These are phyloP conservation scores for Melinopterus prodromus DNA, from an alignment of 2,888 invertebrate species.

Conservation along the genomic window DNA sequence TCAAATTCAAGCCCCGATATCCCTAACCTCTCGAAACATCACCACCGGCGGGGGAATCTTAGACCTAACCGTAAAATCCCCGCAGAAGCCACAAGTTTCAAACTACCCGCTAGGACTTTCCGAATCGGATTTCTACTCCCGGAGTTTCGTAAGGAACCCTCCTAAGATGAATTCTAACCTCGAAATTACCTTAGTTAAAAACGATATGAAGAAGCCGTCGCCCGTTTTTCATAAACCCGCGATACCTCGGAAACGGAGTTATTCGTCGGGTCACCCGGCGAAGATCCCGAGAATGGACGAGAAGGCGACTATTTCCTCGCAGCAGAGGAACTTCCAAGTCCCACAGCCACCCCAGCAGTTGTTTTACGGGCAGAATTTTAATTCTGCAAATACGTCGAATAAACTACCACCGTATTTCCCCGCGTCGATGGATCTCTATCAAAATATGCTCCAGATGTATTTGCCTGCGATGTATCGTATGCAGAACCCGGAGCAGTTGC, in stretches of 20 bases:
- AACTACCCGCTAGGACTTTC: conserved; percentile 66
- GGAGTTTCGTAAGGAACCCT: conserved; percentile 25
- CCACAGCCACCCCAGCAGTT: conserved; percentile 34
- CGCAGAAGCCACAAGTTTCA: conserved; percentile 53
- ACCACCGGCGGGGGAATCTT: conserved; percentile 66
- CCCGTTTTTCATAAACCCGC: conserved; percentile 40
- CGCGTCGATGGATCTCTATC: conserved; percentile 60
- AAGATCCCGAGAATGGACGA: conserved; percentile 60
- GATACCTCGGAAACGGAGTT: conserved; percentile 63
- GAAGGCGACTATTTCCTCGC: conserved; percentile 15
- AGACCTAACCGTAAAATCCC: conserved; percentile 69
- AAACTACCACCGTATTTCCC: conserved; percentile 56
- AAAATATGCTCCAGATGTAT: conserved; percentile 58
- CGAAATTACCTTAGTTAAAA: conserved; percentile 73
- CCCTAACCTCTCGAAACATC: conserved; percentile 36
- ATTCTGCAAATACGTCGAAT: conserved; percentile 48
- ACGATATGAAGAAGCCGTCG: conserved; percentile 24
- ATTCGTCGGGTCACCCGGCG: conserved; percentile 55
- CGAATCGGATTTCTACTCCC: conserved; percentile 62
- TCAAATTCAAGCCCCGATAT: conserved; percentile 57
- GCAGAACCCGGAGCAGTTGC: conserved; percentile 62
- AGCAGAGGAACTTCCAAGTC: conserved; percentile 27
- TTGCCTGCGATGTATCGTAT: conserved; percentile 55
- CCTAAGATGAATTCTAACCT: conserved; percentile 68
- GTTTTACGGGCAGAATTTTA: conserved; percentile 34